These are phyloP conservation scores for Herpetotheres cachinnans DNA, from an alignment of 2,113 vertebrate species.

Conservation along the genomic window DNA sequence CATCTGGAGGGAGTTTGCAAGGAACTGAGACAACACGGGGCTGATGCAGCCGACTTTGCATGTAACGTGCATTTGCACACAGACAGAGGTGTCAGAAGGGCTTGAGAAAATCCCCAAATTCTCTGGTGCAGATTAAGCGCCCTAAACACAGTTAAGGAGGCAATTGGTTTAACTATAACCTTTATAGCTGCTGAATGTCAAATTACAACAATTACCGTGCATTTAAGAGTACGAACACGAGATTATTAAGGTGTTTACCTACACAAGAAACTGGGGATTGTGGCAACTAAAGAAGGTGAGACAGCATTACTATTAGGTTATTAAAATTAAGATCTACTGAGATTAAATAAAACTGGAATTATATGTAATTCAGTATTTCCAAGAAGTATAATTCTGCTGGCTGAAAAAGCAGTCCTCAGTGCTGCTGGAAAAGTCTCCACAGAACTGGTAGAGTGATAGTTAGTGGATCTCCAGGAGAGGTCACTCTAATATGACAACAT, in stretches of 20 bases:
- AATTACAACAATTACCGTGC: neutral
- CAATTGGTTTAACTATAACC: neutral
- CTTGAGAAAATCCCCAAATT: neutral
- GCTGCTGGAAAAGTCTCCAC: neutral
- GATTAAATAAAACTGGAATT: neutral
- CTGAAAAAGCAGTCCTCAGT: neutral
- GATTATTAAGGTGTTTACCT: neutral
- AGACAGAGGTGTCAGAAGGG: neutral
- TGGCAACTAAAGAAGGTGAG: neutral
- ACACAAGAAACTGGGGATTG: neutral
- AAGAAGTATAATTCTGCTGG: neutral
- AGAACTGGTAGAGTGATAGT: neutral
- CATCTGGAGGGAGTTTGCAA: conserved; percentile 27
- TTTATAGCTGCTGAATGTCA: neutral
- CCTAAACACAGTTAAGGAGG: neutral
- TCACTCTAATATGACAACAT: neutral
- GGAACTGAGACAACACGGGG: neutral
- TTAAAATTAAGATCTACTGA: neutral
- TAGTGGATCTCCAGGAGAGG: neutral
- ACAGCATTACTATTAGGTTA: neutral
- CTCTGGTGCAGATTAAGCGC: neutral
- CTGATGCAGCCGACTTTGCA: neutral
- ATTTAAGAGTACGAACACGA: neutral
- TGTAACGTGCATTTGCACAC: neutral
- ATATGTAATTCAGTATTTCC: neutral